These are phyloP conservation scores for Nomada fabriciana DNA, from an alignment of 2,888 invertebrate genomes.

Conservation along the genomic window DNA sequence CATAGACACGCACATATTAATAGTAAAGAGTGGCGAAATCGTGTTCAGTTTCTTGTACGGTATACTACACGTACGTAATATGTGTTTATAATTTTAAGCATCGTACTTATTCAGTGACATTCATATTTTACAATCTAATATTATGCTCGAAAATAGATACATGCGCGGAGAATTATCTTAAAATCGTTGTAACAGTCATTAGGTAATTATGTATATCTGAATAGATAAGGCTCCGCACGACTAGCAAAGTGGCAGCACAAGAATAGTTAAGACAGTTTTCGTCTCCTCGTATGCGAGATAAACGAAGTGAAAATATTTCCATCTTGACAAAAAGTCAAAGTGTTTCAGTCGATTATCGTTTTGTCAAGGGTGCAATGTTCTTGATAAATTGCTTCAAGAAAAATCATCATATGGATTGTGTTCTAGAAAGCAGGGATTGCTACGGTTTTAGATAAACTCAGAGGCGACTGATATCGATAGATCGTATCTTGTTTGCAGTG, in stretches of 20 bases:
- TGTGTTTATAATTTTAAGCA: no score
- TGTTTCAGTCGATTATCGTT: not conserved
- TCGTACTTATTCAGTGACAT: no score
- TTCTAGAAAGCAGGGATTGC: not conserved
- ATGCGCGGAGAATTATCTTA: not conserved
- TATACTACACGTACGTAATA: no score
- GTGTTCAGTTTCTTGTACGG: no score
- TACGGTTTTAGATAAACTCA: not conserved
- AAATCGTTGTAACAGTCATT: not conserved
- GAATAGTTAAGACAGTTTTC: conserved; percentile 16
- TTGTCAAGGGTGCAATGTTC: not conserved
- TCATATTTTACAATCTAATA: no score
- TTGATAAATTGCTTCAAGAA: not conserved
- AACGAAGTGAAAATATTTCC: conserved; percentile 16
- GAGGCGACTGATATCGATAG: not conserved
- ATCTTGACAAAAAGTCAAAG: conserved; percentile 15
- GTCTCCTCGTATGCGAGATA: not conserved
- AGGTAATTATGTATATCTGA: no score
- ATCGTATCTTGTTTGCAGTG: not conserved
- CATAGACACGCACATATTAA: no score
- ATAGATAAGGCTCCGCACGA: no score
- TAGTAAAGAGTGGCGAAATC: no score
- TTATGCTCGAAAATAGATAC: no score
- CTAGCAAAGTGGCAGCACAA: not conserved
- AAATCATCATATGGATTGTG: not conserved